Conservation (phyloP, 1,140 invertebrate species). For the Tetramorium alpestre region DNA sequence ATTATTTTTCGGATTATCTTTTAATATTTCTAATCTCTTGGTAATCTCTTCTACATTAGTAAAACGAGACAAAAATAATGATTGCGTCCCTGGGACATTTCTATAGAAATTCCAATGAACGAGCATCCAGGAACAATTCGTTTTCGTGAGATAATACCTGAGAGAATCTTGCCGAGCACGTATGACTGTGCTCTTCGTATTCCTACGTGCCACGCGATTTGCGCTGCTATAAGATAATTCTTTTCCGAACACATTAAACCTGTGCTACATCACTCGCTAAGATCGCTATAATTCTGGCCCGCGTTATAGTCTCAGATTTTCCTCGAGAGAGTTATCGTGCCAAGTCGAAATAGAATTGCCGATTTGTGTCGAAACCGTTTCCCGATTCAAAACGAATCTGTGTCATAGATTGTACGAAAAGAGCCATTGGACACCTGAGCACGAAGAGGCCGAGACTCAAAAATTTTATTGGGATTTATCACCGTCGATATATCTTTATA, state of each 20-base stretch:
- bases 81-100: background rate
- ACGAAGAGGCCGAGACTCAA: background rate
- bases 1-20: background rate
- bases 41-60: constrained; percentile 1
- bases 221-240: constrained; percentile 37
- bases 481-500: constrained; percentile 32
- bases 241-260: constrained; percentile 40
- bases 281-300: constrained; percentile 6
- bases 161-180: constrained; percentile 31
- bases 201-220: constrained; percentile 28
- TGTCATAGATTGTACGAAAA: constrained; percentile 2
- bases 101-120: background rate
- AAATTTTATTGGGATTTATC: constrained; percentile 32
- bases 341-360: constrained; percentile 11
- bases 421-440: background rate
- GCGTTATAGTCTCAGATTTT: constrained; percentile 31
- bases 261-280: constrained; percentile 37
- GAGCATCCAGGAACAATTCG: constrained; percentile 10
- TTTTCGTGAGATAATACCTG: constrained; percentile 13
- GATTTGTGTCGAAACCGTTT: background rate
- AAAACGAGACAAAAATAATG: background rate
- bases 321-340: constrained; percentile 1
- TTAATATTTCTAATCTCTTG: background rate
- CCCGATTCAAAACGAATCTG: constrained; percentile 26
- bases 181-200: constrained; percentile 36